Evolutionary conservation across 1,140 invertebrate genomes (phyloP), one percentile per base, ranked within the genome.

Genomic region (Musca vetustissima): DNA sequence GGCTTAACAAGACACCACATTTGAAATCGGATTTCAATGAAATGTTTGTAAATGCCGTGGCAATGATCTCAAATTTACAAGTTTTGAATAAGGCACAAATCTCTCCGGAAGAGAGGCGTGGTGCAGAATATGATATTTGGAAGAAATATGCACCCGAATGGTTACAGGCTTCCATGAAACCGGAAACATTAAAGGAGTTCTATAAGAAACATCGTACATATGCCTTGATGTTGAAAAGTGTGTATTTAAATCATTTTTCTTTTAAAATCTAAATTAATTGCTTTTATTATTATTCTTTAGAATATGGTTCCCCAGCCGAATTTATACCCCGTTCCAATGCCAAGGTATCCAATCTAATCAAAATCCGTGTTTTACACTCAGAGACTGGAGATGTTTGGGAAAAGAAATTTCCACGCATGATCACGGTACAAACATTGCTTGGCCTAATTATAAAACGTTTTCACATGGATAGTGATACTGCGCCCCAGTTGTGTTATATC

Each of bases 121-220:
- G 92, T n/a, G 91, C 94, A 0, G 93, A 95, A 76, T 91, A 94
- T 69, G 94, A 96, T 83, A 95, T 95, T 77, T 83, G 95, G 74
- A 96, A 95, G 83, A 87, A 89, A 21, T 91, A 90, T 84, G 89
- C 90, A 0, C 81, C 86, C 21, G 87, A 90, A 64, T 96, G 93
- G 92, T 83, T 90, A 48, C 83, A 86, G 68, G 73, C 86, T 83
- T 9, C 86, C 85, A 73, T 84, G 76, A 36, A 80, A 86, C 59
- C 77, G 1, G 76, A 82, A 47, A 76, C 83, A 13, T 84, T 83
- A 70, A 74, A 76, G 4, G 83, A 88, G 47, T 96, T 96, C 79
- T 77, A 88, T 25, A 73, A 83, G 43, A 85, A 89, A 73, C 92
- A 96, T 85, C 91, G 92, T 68, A 84, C 92, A 64, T 96, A 92